Base-by-base conservation (phyloP, 1,140 invertebrate genomes). In the Psilanteris sp. region DNA sequence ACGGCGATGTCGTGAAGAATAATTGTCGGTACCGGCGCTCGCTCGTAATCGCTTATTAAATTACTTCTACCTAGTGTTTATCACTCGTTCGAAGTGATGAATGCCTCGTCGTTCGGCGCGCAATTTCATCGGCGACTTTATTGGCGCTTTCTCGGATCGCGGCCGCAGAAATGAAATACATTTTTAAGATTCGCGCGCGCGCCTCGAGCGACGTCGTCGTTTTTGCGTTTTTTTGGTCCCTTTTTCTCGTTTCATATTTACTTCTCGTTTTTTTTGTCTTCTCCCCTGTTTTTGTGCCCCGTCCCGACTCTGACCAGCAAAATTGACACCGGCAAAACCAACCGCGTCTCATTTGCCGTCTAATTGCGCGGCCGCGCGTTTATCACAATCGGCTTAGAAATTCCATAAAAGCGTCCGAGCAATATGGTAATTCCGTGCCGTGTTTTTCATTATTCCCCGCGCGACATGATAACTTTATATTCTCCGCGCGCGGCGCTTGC, bases 1-100 rank as follows among this genome's bases (percentile, higher is more conserved):
- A 36, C 22, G 31, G 18, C 8, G 48, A 20, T 31, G 14, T 13
- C 9, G 15, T 24, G 43, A 57, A 50, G 43, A 70, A 57, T 50
- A 66, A 66, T 66, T 37, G 22, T 9, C 7, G 11, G 10, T 16
- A 46, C 16, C 13, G 18, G 18, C 41, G 26, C 24, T 9, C 32
- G 24, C 32, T 48, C 27, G 44, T 52, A 73, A 71, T 70, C 59
- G 54, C 52, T 77, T 77, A 77, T 77, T 72, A 73, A 77, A 77
- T 77, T 77, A 77, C 68, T 52, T 72, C 31, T 20, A 72, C 29
- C 59, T 36, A 20, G 74, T 74, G 54, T 74, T 74, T 74, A 74
- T 61, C 71, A 74, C 54, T 59, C 46, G 46, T 74, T 62, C 14
- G 31, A 41, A 41, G 54, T 72, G 54, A 77, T 67, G 54, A 55